Conservation (phyloP, 2,888 invertebrate species). For the Unio pictorum region DNA sequence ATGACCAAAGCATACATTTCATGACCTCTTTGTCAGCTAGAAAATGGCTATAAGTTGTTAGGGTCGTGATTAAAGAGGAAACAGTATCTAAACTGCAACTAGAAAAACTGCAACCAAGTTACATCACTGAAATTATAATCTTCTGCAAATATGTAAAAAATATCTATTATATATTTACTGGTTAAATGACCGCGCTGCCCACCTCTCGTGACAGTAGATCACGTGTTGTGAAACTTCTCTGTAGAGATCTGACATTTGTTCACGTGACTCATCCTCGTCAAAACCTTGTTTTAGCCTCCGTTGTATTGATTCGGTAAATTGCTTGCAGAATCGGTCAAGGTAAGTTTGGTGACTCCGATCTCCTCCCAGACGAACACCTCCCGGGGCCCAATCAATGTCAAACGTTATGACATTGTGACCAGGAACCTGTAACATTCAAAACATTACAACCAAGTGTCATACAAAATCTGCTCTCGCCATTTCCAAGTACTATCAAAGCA, state of each 20-base stretch:
- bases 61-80: no score
- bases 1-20: no score
- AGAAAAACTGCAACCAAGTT: no score
- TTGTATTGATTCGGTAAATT: conserved; percentile 42
- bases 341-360: conserved; percentile 56
- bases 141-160: no score
- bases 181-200: conserved; percentile 2
- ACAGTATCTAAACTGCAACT: no score
- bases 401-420: conserved; percentile 40
- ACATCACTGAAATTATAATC: background rate
- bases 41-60: no score
- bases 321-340: conserved; percentile 56
- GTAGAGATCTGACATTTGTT: conserved; percentile 40
- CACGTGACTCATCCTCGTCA: conserved; percentile 28
- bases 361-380: conserved; percentile 47
- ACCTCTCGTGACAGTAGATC: conserved; percentile 59
- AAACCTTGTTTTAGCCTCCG: conserved; percentile 30
- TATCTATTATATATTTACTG: background rate
- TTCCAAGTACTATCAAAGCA: no score
- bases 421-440: conserved; percentile 26
- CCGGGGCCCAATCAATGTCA: conserved; percentile 49
- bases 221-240: conserved; percentile 63
- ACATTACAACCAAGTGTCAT: background rate
- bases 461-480: background rate
- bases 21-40: no score